Conservation (phyloP, 2,888 invertebrate genomes). For the Lasioglossum villosulum region DNA sequence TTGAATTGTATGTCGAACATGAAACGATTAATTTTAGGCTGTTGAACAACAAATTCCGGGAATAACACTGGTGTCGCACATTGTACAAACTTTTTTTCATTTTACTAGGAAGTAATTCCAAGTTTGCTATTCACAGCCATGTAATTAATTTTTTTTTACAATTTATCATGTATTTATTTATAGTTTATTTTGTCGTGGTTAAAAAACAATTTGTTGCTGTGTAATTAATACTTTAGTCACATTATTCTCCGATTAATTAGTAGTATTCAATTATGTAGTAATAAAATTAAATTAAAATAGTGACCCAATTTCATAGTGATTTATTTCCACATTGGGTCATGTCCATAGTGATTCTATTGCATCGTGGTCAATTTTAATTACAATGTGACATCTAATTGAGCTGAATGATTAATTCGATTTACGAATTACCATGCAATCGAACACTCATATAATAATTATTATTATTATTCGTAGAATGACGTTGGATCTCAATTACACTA, state of each 20-base stretch:
- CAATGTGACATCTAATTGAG: neutral
- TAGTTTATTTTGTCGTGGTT: no score
- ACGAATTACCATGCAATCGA: neutral
- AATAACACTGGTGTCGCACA: neutral
- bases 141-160: neutral
- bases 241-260: neutral
- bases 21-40: neutral
- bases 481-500: neutral
- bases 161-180: no score
- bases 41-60: neutral
- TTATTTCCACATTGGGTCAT: no score
- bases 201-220: no score
- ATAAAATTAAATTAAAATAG: neutral
- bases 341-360: no score
- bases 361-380: neutral
- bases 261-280: neutral
- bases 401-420: neutral
- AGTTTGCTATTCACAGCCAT: neutral
- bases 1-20: neutral
- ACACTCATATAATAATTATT: neutral
- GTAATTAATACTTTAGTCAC: neutral
- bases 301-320: neutral
- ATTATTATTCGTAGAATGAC: neutral
- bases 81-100: neutral
- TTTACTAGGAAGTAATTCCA: neutral